Percentiles rank a stretch among this genome's conserved stretches.
These are phyloP conservation scores for Oscheius sp. DNA, from an alignment of 2,888 invertebrate genomes.

Conservation along the genomic window DNA sequence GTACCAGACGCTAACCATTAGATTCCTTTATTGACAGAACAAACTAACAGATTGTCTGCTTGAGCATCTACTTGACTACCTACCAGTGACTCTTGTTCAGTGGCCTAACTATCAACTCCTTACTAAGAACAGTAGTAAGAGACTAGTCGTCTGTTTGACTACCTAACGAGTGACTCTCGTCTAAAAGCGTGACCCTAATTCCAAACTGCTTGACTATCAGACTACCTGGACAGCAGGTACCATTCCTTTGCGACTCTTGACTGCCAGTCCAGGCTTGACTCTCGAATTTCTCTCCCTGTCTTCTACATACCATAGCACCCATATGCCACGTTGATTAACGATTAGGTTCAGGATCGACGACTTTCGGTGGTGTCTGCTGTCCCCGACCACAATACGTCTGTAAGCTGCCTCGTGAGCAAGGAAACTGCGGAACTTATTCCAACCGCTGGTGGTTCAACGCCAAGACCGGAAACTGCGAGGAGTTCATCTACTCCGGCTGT, in stretches of 20 bases:
- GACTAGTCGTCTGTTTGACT: no score
- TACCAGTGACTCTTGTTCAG: no score
- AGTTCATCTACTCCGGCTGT: slow-evolving; percentile 73
- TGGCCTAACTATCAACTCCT: no score
- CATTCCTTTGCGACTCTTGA: no score
- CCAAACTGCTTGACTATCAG: background rate
- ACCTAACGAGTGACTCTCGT: no score
- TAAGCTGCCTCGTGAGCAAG: slow-evolving; percentile 70
- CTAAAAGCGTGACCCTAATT: background rate
- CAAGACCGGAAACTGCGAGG: slow-evolving; percentile 73
- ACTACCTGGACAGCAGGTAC: no score
- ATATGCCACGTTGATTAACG: slow-evolving; percentile 4
- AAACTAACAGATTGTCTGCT: no score
- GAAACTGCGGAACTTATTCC: slow-evolving; percentile 72
- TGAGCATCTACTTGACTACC: no score
- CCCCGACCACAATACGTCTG: slow-evolving; percentile 73
- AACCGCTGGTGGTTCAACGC: slow-evolving; percentile 74
- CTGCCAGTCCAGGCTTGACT: background rate
- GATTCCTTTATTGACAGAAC: no score
- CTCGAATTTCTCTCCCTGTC: background rate
- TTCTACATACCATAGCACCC: background rate
- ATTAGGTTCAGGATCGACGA: slow-evolving; percentile 53
- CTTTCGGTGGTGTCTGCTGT: slow-evolving; percentile 71
- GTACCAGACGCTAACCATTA: background rate
- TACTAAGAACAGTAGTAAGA: no score